These are phyloP conservation scores for Eulemur rubriventer DNA, from an alignment of 2,797 vertebrate species.

Conservation along the genomic window DNA sequence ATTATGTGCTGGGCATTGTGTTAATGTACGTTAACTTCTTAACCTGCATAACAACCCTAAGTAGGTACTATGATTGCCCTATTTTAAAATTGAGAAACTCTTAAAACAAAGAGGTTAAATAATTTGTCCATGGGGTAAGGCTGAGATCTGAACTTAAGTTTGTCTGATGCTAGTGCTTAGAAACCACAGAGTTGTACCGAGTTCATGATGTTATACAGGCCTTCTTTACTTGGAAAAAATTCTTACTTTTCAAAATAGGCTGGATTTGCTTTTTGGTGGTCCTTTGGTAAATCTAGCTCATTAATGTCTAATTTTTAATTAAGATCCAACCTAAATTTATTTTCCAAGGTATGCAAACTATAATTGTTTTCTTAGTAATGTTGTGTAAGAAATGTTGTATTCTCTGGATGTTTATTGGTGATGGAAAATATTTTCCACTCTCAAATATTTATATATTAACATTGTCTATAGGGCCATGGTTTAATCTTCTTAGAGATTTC, in stretches of 20 bases:
- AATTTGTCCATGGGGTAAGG: not conserved
- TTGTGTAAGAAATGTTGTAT: not conserved
- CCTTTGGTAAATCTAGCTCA: not conserved
- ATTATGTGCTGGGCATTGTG: not conserved
- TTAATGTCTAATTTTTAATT: not conserved
- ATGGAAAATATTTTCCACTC: not conserved
- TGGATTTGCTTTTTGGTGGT: not conserved
- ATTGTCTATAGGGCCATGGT: not conserved
- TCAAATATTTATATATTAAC: not conserved
- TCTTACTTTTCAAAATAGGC: not conserved
- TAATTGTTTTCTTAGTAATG: not conserved
- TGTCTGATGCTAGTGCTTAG: not conserved
- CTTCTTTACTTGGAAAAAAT: conserved; percentile 46
- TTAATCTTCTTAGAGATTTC: not conserved
- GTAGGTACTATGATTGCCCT: not conserved
- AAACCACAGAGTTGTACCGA: not conserved
- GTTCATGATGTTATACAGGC: too few relatives aligned
- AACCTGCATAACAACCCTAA: not conserved
- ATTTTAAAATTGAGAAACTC: not conserved
- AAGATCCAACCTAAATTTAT: conserved; percentile 13
- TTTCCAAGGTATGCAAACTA: conserved; percentile 15
- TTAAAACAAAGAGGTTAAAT: not conserved
- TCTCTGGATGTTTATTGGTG: not conserved
- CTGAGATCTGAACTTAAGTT: not conserved
- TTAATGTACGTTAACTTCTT: not conserved